Percentiles rank a stretch among this genome's conserved stretches.
phyloP scores from a whole-genome alignment of 2,888 invertebrate species.

The Piscicola geometra region DNA sequence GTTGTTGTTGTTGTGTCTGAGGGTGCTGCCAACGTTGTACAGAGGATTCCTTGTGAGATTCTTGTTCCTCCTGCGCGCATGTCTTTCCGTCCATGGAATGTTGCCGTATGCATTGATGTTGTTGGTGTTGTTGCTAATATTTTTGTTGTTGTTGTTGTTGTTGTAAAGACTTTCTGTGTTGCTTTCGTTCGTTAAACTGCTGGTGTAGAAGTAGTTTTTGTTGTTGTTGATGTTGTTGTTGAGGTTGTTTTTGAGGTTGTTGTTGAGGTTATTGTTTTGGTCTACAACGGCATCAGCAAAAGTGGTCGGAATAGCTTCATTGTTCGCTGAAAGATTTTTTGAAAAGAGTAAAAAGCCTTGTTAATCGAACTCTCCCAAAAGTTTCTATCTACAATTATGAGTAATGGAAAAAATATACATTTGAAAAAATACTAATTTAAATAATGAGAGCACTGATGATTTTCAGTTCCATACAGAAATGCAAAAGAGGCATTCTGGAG shows the following conservation, averaged over 20 bases:
- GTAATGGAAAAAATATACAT: no score
- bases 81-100: not conserved
- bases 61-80: constrained; percentile 3
- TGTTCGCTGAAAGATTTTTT: no score
- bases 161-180: not conserved
- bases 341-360: no score
- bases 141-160: constrained; percentile 16
- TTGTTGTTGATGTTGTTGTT: not conserved
- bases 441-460: not conserved
- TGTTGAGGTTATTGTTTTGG: no score
- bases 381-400: no score
- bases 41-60: not conserved
- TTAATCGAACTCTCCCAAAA: no score
- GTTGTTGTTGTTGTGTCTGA: not conserved
- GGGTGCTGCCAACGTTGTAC: not conserved
- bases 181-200: not conserved
- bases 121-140: not conserved
- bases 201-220: not conserved
- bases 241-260: no score
- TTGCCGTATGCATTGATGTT: not conserved
- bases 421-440: no score
- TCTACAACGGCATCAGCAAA: no score
- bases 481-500: not conserved
- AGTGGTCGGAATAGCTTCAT: no score
- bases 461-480: no score